phyloP scores from a whole-genome alignment of 2,113 vertebrate species.

The Tetrao urogallus region DNA sequence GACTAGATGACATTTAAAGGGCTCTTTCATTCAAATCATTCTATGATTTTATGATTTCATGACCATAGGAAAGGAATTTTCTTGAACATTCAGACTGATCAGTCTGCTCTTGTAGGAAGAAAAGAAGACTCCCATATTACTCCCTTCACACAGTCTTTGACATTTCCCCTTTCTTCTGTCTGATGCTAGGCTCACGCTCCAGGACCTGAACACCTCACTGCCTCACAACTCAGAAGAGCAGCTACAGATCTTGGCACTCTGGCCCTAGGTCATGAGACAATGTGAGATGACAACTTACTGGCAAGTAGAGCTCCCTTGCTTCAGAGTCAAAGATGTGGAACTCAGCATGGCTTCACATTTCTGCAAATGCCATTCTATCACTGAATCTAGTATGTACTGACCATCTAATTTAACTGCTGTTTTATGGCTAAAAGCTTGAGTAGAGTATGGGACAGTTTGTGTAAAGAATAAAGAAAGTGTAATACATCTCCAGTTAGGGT shows the following conservation, averaged over 20 bases:
- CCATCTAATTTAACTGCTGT: background rate
- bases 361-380: background rate
- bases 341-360: background rate
- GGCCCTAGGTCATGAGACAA: background rate
- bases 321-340: background rate
- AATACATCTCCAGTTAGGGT: constrained; percentile 30
- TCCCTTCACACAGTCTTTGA: background rate
- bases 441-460: background rate
- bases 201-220: background rate
- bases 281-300: fast-evolving
- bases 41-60: no score
- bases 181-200: background rate
- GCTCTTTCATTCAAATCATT: no score
- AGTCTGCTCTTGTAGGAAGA: background rate
- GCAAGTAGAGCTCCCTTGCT: background rate
- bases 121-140: fast-evolving
- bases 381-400: background rate
- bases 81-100: background rate
- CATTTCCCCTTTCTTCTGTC: background rate
- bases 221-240: background rate
- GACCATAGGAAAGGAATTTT: background rate
- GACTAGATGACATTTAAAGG: no score
- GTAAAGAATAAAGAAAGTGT: background rate
- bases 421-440: background rate
- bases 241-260: background rate